phyloP scores from a whole-genome alignment of 2,888 invertebrate genomes.

The Gymnoscelis rufifasciata region DNA sequence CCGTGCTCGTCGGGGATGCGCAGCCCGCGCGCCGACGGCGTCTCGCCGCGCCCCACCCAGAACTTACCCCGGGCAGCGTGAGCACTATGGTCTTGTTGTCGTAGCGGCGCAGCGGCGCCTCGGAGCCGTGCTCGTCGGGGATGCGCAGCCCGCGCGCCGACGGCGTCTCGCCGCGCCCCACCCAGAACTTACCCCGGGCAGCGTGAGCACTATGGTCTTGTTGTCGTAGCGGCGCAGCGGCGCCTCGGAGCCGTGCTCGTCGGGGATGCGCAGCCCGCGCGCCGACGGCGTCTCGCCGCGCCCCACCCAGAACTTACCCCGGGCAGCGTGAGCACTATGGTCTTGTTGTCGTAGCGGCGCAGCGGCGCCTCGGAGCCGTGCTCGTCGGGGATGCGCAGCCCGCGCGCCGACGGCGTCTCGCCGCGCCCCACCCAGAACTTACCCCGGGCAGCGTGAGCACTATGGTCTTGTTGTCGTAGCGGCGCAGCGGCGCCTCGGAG shows the following conservation, averaged over 20 bases:
- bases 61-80: constrained; percentile 86
- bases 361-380: no score
- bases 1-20: constrained; percentile 95
- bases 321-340: no score
- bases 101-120: constrained; percentile 87
- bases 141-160: constrained; percentile 90
- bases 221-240: no score
- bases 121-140: constrained; percentile 94
- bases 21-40: constrained; percentile 89
- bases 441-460: constrained; percentile 91
- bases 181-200: constrained; percentile 99
- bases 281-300: no score
- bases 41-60: constrained; percentile 87
- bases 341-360: no score
- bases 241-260: no score
- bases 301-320: no score
- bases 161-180: constrained; percentile 89
- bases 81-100: constrained; percentile 93
- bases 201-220: no score
- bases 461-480: constrained; percentile 92
- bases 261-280: no score
- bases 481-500: constrained; percentile 86
- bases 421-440: no score
- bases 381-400: no score
- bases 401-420: no score